A percentile compares a stretch with the other conserved stretches of the same genome.
Evolutionary conservation across 2,113 vertebrate genomes (phyloP).

Genomic region (Larimichthys polyactis): DNA sequence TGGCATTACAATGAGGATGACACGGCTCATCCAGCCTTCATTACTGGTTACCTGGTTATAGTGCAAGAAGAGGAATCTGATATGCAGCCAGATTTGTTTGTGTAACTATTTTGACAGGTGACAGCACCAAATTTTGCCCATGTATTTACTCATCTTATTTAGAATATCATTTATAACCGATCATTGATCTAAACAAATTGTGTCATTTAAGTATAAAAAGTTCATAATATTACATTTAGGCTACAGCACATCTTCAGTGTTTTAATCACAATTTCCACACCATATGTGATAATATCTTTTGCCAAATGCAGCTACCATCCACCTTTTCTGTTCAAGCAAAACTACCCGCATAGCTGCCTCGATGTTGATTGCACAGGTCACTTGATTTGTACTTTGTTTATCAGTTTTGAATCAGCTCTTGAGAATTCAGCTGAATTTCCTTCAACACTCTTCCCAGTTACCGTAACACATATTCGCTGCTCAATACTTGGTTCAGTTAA

Average conservation of each 20-base stretch:
- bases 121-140: neutral
- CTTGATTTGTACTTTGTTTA: neutral
- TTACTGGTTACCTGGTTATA: slow-evolving; percentile 72
- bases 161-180: neutral
- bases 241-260: neutral
- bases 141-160: neutral
- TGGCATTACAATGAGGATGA: slow-evolving; percentile 74
- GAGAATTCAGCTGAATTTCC: neutral
- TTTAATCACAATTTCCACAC: neutral
- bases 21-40: slow-evolving; percentile 63
- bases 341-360: neutral
- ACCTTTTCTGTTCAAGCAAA: neutral
- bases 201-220: neutral
- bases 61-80: slow-evolving; percentile 22
- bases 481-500: neutral
- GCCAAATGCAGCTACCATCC: neutral
- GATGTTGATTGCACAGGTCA: neutral
- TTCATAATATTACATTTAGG: neutral
- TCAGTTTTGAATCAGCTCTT: neutral
- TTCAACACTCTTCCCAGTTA: neutral
- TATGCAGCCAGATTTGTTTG: neutral
- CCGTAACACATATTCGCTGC: neutral
- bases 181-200: neutral
- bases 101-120: neutral
- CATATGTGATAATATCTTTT: neutral